Evolutionary conservation across 2,888 invertebrate species (phyloP), one percentile per base, ranked within the genome.

Genomic region (Baronia brevicornis): DNA sequence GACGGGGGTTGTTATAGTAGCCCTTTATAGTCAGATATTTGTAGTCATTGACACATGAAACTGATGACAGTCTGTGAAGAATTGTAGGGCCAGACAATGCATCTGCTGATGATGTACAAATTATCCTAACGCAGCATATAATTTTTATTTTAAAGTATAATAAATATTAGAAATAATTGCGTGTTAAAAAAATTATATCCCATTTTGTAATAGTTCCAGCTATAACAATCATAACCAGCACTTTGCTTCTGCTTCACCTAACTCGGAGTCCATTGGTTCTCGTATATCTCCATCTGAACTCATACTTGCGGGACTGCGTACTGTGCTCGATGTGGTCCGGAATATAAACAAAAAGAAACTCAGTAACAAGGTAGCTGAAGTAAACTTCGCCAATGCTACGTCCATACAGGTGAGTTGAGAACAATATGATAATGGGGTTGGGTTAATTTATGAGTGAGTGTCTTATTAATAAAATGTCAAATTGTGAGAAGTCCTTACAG

Each of bases 291-390:
- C 79, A 1, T 78, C 84, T 0, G 69, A 84, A 54, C 46, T 84
- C 29, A 61, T 85, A 36, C 60, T 85, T 7, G 77, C 79, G 0
- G 70, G 78, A 0, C 44, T 85, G n/a, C 62, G 78, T 2, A 85
- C 85, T 0, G 69, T 71, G 0, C 59, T 84, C 1, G 84, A 85
- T 14, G 78, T 84, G 1, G 67, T 85, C 10, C 62, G 77, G 19
- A 82, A 68, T 29, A 66, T 80, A 24, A 84, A 84, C 48, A 77
- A 68, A 45, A 67, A 70, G 19, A 58, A 69, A 2, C 7, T 31
- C 2, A 58, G 62, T 4, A 49, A 48, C 7, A 38, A 36, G 19
- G 22, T 13, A 6, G 11, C 36, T 6, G 46, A 49, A 8, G 36
- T 44, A 1, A 33, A 27, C 10, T 15, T 51, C 0, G 21, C 34